phyloP scores from a whole-genome alignment of 2,797 vertebrate genomes.

The Buphagus erythrorhynchus region DNA sequence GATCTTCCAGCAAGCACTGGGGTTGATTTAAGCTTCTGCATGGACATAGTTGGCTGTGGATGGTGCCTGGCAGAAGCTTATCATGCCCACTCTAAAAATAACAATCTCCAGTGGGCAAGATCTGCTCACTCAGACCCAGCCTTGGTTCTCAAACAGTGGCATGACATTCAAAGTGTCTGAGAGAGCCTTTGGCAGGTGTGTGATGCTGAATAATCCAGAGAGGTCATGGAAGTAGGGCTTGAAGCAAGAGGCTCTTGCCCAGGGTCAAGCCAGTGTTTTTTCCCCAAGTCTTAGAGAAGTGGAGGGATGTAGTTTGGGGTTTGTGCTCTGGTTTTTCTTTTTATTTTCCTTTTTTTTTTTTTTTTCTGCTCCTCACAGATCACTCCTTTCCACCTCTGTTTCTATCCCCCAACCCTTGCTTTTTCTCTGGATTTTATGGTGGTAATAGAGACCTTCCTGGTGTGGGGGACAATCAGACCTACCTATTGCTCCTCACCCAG shows the following conservation, averaged over 20 bases:
- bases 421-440: background rate
- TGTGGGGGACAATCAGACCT: background rate
- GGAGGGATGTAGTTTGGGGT: background rate
- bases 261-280: background rate
- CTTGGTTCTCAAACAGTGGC: conserved; percentile 5
- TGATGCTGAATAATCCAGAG: background rate
- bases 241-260: background rate
- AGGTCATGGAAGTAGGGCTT: background rate
- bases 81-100: conserved; percentile 58
- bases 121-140: background rate
- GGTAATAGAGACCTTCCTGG: background rate
- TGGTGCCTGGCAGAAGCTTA: conserved; percentile 33
- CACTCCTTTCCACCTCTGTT: background rate
- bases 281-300: background rate
- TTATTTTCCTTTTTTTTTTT: too few relatives aligned
- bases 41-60: background rate
- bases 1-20: background rate
- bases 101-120: background rate
- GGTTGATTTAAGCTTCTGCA: conserved; percentile 24
- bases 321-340: background rate
- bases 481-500: background rate
- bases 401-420: background rate
- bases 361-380: background rate
- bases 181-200: background rate
- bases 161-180: background rate